phyloP scores from a whole-genome alignment of 2,797 vertebrate species.

The Hippopotamyrus pictus region DNA sequence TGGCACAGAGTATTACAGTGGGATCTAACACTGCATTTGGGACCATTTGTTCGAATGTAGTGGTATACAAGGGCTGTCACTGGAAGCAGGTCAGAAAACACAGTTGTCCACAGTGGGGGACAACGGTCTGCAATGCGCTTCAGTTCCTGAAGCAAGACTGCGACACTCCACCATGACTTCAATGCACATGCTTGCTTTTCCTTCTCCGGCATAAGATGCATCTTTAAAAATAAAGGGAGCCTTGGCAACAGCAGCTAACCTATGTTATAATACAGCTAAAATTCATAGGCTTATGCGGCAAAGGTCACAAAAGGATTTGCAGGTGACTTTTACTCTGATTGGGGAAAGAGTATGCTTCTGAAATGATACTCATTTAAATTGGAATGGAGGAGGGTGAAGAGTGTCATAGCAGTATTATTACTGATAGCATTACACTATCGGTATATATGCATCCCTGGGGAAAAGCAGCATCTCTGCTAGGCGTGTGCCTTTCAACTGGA shows the following conservation, averaged over 20 bases:
- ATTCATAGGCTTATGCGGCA: background rate
- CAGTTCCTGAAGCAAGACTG: background rate
- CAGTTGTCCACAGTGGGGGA: background rate
- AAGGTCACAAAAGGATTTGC: background rate
- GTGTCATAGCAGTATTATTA: background rate
- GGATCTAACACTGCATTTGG: conserved; percentile 5
- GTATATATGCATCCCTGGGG: conserved; percentile 24
- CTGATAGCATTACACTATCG: background rate
- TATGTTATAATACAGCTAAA: background rate
- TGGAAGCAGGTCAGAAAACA: conserved; percentile 25
- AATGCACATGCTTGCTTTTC: background rate
- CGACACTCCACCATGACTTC: background rate
- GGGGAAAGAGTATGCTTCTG: background rate
- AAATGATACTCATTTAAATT: background rate
- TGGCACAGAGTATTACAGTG: background rate
- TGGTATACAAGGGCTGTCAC: conserved; percentile 30
- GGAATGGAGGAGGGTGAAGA: background rate
- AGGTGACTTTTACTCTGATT: background rate
- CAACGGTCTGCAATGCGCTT: background rate
- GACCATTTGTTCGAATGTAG: conserved; percentile 20
- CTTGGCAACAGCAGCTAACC: background rate
- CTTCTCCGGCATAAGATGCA: background rate
- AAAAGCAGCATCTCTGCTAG: conserved; percentile 41
- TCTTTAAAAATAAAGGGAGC: background rate
- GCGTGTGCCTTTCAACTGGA: conserved; percentile 43